Conservation (phyloP, 2,888 invertebrate species). For the Tenthredo livida region DNA sequence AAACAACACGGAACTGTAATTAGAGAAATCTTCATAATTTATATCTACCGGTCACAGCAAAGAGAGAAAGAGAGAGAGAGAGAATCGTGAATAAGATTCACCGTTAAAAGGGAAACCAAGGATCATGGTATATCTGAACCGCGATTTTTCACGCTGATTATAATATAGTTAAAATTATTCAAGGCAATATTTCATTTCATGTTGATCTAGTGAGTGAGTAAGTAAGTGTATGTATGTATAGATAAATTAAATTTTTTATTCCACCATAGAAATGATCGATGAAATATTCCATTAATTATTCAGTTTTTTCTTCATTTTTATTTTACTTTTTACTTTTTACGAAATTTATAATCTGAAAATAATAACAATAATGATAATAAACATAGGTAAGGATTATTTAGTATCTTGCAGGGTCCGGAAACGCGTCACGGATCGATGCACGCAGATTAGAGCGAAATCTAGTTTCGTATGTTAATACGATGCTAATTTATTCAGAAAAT, state of each 20-base stretch:
- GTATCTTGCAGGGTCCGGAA: slow-evolving; percentile 13
- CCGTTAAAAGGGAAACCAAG: slow-evolving; percentile 19
- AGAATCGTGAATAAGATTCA: slow-evolving; percentile 9
- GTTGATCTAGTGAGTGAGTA: neutral
- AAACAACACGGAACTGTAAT: slow-evolving; percentile 37
- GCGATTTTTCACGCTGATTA: neutral
- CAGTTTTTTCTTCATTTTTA: neutral
- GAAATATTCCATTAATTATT: neutral
- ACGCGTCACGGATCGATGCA: slow-evolving; percentile 44
- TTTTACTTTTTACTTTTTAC: neutral
- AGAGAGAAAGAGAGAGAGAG: neutral
- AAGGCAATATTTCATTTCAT: neutral
- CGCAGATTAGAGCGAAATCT: slow-evolving; percentile 30
- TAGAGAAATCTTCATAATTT: slow-evolving; percentile 31
- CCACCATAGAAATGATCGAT: neutral
- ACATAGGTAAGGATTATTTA: slow-evolving; percentile 3
- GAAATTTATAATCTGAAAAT: neutral
- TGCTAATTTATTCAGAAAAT: slow-evolving; percentile 17
- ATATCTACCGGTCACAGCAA: neutral
- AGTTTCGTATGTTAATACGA: slow-evolving; percentile 37
- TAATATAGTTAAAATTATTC: neutral
- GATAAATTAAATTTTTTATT: neutral
- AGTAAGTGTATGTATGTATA: neutral
- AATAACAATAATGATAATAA: neutral
- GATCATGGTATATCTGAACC: neutral